Conservation (phyloP, 2,888 invertebrate genomes). For the Laspeyria flexula region DNA sequence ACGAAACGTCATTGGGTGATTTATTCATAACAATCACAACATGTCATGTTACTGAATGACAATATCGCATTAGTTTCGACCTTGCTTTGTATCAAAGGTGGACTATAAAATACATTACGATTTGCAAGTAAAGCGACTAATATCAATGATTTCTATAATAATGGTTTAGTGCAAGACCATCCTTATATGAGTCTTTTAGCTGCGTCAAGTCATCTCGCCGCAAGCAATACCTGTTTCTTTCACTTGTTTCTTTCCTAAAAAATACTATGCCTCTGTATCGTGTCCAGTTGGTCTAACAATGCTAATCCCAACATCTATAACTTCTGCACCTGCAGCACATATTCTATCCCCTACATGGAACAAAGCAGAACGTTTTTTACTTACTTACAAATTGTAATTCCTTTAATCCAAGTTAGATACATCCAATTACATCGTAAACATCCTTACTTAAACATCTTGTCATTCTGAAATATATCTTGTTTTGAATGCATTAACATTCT, state of each 20-base stretch:
- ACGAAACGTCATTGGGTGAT: not conserved
- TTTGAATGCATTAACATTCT: conserved; percentile 21
- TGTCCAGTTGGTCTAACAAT: conserved; percentile 46
- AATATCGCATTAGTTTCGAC: conserved; percentile 3
- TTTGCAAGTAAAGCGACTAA: conserved; percentile 9
- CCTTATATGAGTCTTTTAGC: too few species aligned
- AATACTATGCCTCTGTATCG: too few species aligned
- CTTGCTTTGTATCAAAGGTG: not conserved
- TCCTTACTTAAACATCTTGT: conserved; percentile 31
- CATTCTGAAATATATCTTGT: conserved; percentile 33
- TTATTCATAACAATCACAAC: not conserved
- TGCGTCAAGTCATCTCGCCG: too few species aligned
- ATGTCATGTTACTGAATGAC: conserved; percentile 9
- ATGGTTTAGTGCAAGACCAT: too few species aligned
- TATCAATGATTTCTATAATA: too few species aligned
- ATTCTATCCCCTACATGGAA: conserved; percentile 60
- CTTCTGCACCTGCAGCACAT: conserved; percentile 74
- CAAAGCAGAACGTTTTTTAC: conserved; percentile 71
- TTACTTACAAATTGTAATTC: conserved; percentile 82
- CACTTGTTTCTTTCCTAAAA: too few species aligned
- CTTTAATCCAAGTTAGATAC: conserved; percentile 83
- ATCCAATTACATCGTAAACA: conserved; percentile 82
- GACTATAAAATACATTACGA: not conserved
- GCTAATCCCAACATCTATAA: conserved; percentile 63
- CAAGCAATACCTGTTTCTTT: too few species aligned